Evolutionary conservation across 2,888 invertebrate species (phyloP), one percentile per base, ranked within the genome.

Genomic region (Nomada lathburiana): DNA sequence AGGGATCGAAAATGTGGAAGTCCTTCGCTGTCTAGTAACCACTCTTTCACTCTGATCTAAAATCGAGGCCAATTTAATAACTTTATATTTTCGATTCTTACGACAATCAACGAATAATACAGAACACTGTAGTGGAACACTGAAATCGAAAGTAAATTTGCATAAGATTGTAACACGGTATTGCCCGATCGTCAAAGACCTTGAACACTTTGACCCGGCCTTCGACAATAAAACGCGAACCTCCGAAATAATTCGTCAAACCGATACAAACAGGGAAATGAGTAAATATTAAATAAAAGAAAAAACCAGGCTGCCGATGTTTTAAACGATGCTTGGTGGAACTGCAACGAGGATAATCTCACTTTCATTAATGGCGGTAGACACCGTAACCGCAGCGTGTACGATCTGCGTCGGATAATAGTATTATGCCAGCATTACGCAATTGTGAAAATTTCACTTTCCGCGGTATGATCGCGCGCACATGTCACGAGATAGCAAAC

Each of bases 361-460:
- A 5, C n/a, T 72, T 72, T 78, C 64, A 73, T 75, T 82, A 80
- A 70, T 60, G 60, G 50, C 23, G 13, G 36, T 16, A 18, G 13
- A 47, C 52, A 44, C 18, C 69, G 68, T 64, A 72, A 81, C 52
- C n/a, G 47, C 47, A 36, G 20, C 23, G 65, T 57, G 13, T 23
- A 55, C 62, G 55, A 68, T 69, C 53, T 59, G 59, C 68, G 83
- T 85, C 84, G 84, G 87, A 89, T 88, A 90, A 89, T 89, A 79
- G 80, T 87, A 85, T 88, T 89, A 90, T 83, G 82, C 82, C 75
- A 83, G 76, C 80, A 68, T 91, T 91, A 89, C 63, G 89, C 84
- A 89, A 88, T 85, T 77, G 89, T 52, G 88, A 84, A 90, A 90
- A 89, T 90, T 91, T 91, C 91, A 90, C 91, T 90, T 90, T 91